Evolutionary conservation across 2,797 vertebrate genomes (phyloP), one percentile per base, ranked within the genome.

Genomic region (Cyprinella venusta): DNA sequence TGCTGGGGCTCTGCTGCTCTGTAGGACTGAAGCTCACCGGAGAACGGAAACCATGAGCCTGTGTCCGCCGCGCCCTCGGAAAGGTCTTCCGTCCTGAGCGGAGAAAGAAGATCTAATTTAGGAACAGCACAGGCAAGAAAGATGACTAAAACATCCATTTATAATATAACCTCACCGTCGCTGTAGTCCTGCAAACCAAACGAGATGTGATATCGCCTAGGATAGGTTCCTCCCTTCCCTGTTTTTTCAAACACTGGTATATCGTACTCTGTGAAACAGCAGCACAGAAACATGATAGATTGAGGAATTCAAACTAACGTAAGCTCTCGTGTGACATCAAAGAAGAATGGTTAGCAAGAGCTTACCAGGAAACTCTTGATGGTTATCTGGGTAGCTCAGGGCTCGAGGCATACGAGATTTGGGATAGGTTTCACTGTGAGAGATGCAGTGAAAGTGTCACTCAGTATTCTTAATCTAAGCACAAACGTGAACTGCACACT

Each of bases 311-410:
- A 30, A 61, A 63, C 33, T 72, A 40, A 36, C 6, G 0, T 7
- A 2, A 74, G 36, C 2, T 13, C 38, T 16, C 5, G 61, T 16
- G 9, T 48, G 18, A 42, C 18, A 36, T 24, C 10, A 74, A n/a
- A 67, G 36, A 24, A 45, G 16, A 76, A 52, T 16, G 2, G 7
- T 15, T 0, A 30, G 70, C n/a, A 52, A 81, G 80, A 71, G 54
- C 91, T 90, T 86, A 98, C 98, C 98, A 93, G 97, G 94, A 84
- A 98, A 98, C 88, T 99, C 98, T 91, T 99, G 98, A 91, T 99
- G 98, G 93, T 99, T 99, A 95, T 99, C 97, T 9, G 98, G 98
- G 93, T 99, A 99, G 89, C 98, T 99, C 94, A 99, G 97, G 3
- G 97, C 98, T 91, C 98, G 92, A 42, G 98, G 98, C 97, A 99